Conservation (phyloP, 2,797 vertebrate species). For the Chrysocyon brachyurus region DNA sequence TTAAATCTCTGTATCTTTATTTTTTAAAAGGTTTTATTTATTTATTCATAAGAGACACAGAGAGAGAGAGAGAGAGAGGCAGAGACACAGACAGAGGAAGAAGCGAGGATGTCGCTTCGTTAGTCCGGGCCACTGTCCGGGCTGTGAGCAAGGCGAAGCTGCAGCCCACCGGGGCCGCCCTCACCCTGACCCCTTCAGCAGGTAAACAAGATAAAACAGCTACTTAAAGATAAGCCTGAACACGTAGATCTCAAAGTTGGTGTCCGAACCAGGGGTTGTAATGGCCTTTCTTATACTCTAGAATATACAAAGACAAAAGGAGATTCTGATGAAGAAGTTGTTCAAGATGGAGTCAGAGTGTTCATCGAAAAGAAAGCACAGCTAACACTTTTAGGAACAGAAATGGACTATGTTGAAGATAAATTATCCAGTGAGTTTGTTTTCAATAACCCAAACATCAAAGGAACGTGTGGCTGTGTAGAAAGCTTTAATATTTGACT, state of each 20-base stretch:
- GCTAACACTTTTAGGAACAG: slow-evolving; percentile 97
- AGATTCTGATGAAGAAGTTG: slow-evolving; percentile 97
- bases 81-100: no score
- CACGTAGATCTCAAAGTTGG: slow-evolving; percentile 97
- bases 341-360: slow-evolving; percentile 97
- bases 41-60: no score
- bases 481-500: slow-evolving; percentile 98
- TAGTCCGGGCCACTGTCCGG: not conserved
- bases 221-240: slow-evolving; percentile 95
- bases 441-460: slow-evolving; percentile 99
- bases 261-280: slow-evolving; percentile 97
- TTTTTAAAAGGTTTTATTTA: no score
- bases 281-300: slow-evolving; percentile 97
- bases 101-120: not conserved
- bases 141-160: not conserved
- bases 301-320: slow-evolving; percentile 96
- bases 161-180: not conserved
- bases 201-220: slow-evolving; percentile 95
- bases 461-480: slow-evolving; percentile 98
- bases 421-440: slow-evolving; percentile 98
- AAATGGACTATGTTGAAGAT: slow-evolving; percentile 99
- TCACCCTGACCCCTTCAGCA: slow-evolving; percentile 93
- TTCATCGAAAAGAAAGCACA: slow-evolving; percentile 99
- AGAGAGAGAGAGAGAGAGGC: no score
- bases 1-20: no score